phyloP scores from a whole-genome alignment of 37 sponge, comb jelly and placozoan genomes.

The Sycon ciliatum region DNA sequence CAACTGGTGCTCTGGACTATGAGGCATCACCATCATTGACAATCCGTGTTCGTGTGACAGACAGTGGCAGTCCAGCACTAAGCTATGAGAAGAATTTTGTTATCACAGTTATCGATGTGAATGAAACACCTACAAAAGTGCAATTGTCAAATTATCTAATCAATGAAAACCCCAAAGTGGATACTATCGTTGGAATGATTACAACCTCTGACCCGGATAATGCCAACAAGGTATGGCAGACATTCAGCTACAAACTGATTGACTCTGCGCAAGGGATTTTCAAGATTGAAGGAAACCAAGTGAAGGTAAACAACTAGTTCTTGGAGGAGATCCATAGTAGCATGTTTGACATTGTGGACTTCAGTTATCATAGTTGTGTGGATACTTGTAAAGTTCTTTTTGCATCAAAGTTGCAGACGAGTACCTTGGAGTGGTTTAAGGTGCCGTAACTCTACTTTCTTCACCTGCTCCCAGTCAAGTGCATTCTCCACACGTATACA shows the following conservation, averaged over 20 bases:
- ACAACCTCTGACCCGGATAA: conserved; percentile 1
- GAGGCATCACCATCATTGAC: background rate
- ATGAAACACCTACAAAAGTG: background rate
- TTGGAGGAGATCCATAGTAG: too few species aligned
- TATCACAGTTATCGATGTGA: conserved; percentile 2
- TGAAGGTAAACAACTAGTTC: too few species aligned
- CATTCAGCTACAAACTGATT: background rate
- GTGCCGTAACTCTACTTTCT: too few species aligned
- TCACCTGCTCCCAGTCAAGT: too few species aligned
- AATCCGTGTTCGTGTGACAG: background rate
- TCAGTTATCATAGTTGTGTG: too few species aligned
- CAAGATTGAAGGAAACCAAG: background rate
- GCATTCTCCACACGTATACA: too few species aligned
- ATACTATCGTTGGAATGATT: background rate
- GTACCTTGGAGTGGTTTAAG: too few species aligned
- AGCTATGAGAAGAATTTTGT: background rate
- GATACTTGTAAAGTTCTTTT: too few species aligned
- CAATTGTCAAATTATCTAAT: background rate
- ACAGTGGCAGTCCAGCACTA: background rate
- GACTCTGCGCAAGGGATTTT: background rate
- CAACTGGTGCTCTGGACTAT: too few species aligned
- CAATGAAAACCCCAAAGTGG: background rate
- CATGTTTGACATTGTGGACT: too few species aligned
- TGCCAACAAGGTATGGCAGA: too few species aligned
- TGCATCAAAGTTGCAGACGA: too few species aligned